phyloP scores from a whole-genome alignment of 1,140 invertebrate species.

The Drosophila miranda region DNA sequence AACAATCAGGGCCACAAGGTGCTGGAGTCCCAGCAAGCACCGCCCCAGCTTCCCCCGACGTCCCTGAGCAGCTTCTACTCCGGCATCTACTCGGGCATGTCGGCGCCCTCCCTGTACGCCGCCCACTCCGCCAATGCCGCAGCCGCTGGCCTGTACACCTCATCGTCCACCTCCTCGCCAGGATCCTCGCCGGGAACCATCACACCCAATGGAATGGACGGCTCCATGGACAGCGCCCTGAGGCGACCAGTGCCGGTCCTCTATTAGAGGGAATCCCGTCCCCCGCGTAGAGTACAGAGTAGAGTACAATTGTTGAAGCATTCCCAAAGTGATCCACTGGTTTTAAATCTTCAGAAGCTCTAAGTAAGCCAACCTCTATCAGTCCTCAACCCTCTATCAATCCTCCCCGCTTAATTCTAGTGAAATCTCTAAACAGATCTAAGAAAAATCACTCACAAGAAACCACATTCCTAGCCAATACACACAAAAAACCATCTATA shows the following conservation, averaged over 20 bases:
- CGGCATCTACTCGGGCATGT: slow-evolving; percentile 84
- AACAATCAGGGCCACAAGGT: slow-evolving; percentile 78
- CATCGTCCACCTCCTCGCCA: slow-evolving; percentile 82
- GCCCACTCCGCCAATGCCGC: slow-evolving; percentile 81
- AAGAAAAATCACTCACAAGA: slow-evolving; percentile 26
- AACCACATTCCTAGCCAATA: slow-evolving; percentile 75
- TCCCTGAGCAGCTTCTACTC: slow-evolving; percentile 86
- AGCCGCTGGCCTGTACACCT: slow-evolving; percentile 78
- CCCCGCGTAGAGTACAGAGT: slow-evolving; percentile 61
- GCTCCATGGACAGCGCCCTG: slow-evolving; percentile 82
- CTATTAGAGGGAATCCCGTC: slow-evolving; percentile 78
- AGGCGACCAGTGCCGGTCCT: slow-evolving; percentile 84
- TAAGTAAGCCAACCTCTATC: slow-evolving; percentile 64
- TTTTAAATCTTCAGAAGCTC: slow-evolving; percentile 81
- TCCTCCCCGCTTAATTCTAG: slow-evolving; percentile 62
- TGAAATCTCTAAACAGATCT: slow-evolving; percentile 64
- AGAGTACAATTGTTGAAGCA: slow-evolving; percentile 79
- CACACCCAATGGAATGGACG: slow-evolving; percentile 73
- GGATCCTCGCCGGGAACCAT: slow-evolving; percentile 82
- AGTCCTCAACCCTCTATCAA: slow-evolving; percentile 27
- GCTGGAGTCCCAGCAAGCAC: slow-evolving; percentile 59
- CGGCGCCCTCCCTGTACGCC: slow-evolving; percentile 82
- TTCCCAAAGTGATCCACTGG: slow-evolving; percentile 81
- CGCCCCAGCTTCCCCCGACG: slow-evolving; percentile 83
- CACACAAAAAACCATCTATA: slow-evolving; percentile 30